Evolutionary conservation across 30 jellyfish, hydroid and myxozoan species (phyloP).

Genomic region (Chrysaora quinquecirrha): DNA sequence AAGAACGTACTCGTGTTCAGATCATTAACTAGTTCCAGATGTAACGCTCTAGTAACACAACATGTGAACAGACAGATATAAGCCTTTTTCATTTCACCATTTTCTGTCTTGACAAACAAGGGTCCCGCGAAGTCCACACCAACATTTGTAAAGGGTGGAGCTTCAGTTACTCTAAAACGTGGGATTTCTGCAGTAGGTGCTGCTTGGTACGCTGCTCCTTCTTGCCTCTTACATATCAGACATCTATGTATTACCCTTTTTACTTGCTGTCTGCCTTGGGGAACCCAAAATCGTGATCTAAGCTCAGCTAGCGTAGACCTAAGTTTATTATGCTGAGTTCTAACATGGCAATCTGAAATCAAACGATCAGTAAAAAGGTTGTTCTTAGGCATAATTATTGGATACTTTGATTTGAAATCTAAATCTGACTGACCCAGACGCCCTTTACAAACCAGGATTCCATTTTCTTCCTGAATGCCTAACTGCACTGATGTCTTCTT

Average conservation of each 20-base stretch:
- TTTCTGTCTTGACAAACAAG: slow-evolving; percentile 25
- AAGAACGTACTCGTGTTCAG: slow-evolving; percentile 16
- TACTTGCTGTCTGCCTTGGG: slow-evolving; percentile 18
- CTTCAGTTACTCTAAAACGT: slow-evolving; percentile 45
- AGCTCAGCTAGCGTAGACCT: slow-evolving; percentile 25
- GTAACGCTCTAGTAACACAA: slow-evolving; percentile 55
- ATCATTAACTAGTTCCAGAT: slow-evolving; percentile 41
- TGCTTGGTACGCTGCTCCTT: slow-evolving; percentile 24
- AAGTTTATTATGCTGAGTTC: neutral
- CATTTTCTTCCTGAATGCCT: neutral
- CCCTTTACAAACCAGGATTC: neutral
- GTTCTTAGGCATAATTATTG: neutral
- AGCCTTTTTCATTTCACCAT: slow-evolving; percentile 4
- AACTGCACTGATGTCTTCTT: no score
- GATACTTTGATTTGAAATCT: neutral
- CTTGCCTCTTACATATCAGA: slow-evolving; percentile 15
- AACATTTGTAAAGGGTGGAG: slow-evolving; percentile 42
- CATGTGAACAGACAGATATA: slow-evolving; percentile 49
- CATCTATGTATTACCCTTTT: slow-evolving; percentile 5
- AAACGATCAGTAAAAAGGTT: neutral
- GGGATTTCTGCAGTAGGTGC: slow-evolving; percentile 47
- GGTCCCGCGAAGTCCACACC: slow-evolving; percentile 73
- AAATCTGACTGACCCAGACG: neutral
- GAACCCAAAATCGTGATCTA: neutral
- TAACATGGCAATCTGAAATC: no score